Base-by-base conservation (phyloP, 2,797 vertebrate species). In the Pteronotus mesoamericanus region DNA sequence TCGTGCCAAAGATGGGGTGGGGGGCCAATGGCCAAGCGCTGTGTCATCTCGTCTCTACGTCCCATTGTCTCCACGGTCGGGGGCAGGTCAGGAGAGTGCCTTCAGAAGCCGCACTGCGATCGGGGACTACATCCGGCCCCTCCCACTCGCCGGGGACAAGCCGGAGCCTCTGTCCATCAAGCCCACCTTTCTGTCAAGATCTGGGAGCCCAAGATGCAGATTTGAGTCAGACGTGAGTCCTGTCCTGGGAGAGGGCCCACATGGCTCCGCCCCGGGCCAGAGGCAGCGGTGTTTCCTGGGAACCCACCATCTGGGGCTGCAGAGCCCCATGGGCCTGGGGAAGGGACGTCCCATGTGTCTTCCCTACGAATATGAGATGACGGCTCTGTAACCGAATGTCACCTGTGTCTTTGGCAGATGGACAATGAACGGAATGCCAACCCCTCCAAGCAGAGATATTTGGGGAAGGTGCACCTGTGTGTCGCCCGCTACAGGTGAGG, bases 401-500 rank as follows among this genome's bases (percentile, higher is more conserved):
- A 6, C 21, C 34, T 34, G 57, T 78, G 59, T 82, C 55, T 68
- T 42, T 11, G 82, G 4, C 94, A 99, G 99, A 99, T 99, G 99
- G 99, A 99, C 97, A 99, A 99, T 99, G 99, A 99, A 97, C 98
- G 98, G 90, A 98, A 99, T 96, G 99, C 99, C 86, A 99, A 98
- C 93, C 99, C 99, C 97, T 98, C 99, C 97, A 99, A 99, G 98
- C 99, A 99, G 92, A 99, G 99, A 98, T 99, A 99, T 98, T 99
- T 99, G 86, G 99, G 99, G 95, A 99, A 99, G 97, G 99, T 99
- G 92, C 99, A 99, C 95, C 99, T 99, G 98, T 99, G 99, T 93
- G 99, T 99, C 5, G 99, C 99, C 95, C 99, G 99, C 51, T 99
- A 99, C 66, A 99, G 99, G 99, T 99, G 98, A 97, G 37, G 0